These are phyloP conservation scores for Bombus soroeensis DNA, from an alignment of 1,140 invertebrate species.

Conservation along the genomic window DNA sequence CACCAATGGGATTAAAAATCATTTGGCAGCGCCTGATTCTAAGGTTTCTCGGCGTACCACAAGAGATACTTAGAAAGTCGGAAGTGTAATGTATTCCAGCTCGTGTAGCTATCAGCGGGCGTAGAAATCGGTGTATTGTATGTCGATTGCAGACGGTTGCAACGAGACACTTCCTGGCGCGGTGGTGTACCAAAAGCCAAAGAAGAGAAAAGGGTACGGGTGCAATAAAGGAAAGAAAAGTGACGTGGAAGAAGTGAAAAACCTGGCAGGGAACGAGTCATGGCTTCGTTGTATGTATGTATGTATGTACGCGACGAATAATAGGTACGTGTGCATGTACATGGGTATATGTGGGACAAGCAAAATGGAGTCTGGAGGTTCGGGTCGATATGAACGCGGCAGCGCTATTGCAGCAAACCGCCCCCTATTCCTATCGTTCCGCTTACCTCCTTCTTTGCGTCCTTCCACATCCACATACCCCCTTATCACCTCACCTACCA, in stretches of 20 bases:
- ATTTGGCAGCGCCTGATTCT: conserved; percentile 23
- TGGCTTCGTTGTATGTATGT: conserved; percentile 7
- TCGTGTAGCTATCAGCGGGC: conserved; percentile 27
- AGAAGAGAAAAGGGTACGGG: background rate
- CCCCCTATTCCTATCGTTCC: conserved; percentile 64
- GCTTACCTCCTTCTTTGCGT: conserved; percentile 54
- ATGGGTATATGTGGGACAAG: conserved; percentile 75
- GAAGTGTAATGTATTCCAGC: conserved; percentile 52
- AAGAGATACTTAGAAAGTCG: conserved; percentile 52
- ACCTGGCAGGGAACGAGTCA: conserved; percentile 27
- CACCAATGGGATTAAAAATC: conserved; percentile 12
- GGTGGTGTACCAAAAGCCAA: conserved; percentile 14
- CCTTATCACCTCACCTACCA: conserved; percentile 22
- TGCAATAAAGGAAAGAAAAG: background rate
- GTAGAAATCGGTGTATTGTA: conserved; percentile 53
- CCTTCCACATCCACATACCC: conserved; percentile 33
- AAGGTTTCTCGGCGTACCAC: conserved; percentile 45
- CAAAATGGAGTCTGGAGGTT: conserved; percentile 77
- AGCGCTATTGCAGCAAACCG: conserved; percentile 79
- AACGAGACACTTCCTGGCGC: conserved; percentile 36
- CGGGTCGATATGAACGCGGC: conserved; percentile 79
- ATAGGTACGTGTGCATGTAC: conserved; percentile 44
- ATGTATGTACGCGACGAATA: conserved; percentile 10
- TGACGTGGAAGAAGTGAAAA: conserved; percentile 8
- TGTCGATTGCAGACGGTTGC: conserved; percentile 51